A percentile compares a stretch with the other conserved stretches of the same genome.
phyloP scores from a whole-genome alignment of 2,888 invertebrate species.

The Synanthedon vespiformis region DNA sequence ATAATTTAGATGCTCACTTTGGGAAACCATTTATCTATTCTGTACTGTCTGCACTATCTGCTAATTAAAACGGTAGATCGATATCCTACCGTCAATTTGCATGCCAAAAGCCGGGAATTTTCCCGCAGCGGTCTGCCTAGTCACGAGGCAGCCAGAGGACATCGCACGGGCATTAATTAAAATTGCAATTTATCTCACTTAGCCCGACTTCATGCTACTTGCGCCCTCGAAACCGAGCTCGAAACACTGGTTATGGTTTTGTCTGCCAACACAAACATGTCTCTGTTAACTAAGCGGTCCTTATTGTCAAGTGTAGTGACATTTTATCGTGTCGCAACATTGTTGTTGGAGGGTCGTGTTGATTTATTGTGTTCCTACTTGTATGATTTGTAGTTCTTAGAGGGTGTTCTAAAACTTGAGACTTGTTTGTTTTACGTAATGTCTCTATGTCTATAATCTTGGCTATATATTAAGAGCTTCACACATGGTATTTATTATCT shows the following conservation, averaged over 20 bases:
- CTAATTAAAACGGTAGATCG: slow-evolving; percentile 18
- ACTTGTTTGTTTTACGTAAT: background rate
- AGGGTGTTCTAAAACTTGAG: background rate
- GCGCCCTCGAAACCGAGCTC: slow-evolving; percentile 4
- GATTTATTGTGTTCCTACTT: background rate
- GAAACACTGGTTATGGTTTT: slow-evolving; percentile 5
- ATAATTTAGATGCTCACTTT: too few relatives aligned
- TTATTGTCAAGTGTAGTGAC: background rate
- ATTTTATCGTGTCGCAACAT: background rate
- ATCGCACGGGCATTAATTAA: slow-evolving; percentile 31
- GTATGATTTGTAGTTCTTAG: slow-evolving; percentile 1
- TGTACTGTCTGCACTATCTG: background rate
- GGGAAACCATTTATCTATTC: too few relatives aligned
- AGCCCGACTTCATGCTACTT: slow-evolving; percentile 15
- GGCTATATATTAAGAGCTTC: too few relatives aligned
- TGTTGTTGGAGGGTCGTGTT: background rate
- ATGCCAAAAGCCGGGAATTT: slow-evolving; percentile 23
- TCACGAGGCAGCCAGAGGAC: slow-evolving; percentile 12
- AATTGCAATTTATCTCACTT: slow-evolving; percentile 41
- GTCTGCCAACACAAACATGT: slow-evolving; percentile 10
- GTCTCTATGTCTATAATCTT: too few relatives aligned
- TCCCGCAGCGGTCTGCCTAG: slow-evolving; percentile 13
- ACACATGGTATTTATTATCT: too few relatives aligned
- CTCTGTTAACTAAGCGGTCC: slow-evolving; percentile 2
- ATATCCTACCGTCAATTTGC: slow-evolving; percentile 28